Base-by-base conservation (phyloP, 2,888 invertebrate genomes). In the Clunio marinus region DNA sequence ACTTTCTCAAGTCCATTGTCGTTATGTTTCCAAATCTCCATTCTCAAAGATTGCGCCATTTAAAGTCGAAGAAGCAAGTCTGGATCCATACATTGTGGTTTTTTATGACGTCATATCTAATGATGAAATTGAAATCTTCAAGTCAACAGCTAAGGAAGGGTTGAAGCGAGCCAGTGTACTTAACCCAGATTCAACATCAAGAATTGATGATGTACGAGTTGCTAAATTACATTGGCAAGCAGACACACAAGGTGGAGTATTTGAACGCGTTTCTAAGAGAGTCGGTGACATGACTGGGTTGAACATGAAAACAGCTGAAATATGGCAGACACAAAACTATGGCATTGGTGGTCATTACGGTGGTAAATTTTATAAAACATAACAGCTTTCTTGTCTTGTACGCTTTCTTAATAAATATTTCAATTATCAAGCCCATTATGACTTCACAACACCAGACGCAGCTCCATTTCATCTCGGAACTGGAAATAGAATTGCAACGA, bases 161-260 rank as follows among this genome's bases (percentile, higher is more conserved):
- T 68, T 69, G 3, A 5, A 2, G 51, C 72, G 73, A 17, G 73
- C 65, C 74, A 83, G 96, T 69, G 90, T 92, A 0, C 91, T 92
- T 0, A 89, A 90, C 0, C 92, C 93, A 79, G 91, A 93, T 0
- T 92, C 96, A 13, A 41, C 41, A 5, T 41, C 41, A 41, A 10
- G 15, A n/a, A 15, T 41, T 5, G 84, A 85, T 2, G 77, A 78
- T 45, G 85, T 84, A 73, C 77, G 85, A 71, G 83, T 85, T 70
- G 83, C 83, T 71, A 84, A 85, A 77, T 83, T 82, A 73, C 83
- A 84, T 3, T 86, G 85, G 85, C 75, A 85, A 51, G 81, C 80
- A 72, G 77, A 75, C 35, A 77, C 77, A 46, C 82, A 83, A 37
- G 75, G 82, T 72, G 73, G 74, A 25, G 75, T 79, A 1, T 77